A percentile compares a stretch with the other conserved stretches of the same genome.
Evolutionary conservation across 2,888 invertebrate genomes (phyloP).

Genomic region (Dynastes hyllus): DNA sequence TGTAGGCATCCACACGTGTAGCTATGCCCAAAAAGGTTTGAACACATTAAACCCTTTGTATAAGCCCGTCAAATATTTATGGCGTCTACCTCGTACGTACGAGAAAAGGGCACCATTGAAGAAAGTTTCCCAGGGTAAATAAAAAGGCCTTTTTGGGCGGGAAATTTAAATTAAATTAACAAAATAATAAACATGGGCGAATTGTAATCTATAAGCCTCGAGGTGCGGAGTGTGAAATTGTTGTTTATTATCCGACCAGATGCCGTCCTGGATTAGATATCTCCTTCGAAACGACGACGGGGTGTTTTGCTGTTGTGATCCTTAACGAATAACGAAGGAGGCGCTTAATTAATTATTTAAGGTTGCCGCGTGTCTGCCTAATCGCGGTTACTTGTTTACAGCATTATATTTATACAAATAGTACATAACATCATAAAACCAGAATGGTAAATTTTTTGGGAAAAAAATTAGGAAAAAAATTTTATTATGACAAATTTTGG

Average conservation of each 20-base stretch:
- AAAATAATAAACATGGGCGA: slow-evolving; percentile 40
- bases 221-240: slow-evolving; percentile 10
- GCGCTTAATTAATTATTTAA: neutral
- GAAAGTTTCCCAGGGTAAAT: slow-evolving; percentile 48
- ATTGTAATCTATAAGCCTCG: slow-evolving; percentile 17
- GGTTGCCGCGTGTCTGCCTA: neutral
- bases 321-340: neutral
- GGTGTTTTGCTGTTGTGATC: neutral
- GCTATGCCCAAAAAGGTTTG: no score
- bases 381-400: no score
- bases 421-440: no score
- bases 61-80: no score
- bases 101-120: slow-evolving; percentile 12
- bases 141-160: slow-evolving; percentile 39
- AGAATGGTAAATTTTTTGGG: no score
- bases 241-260: slow-evolving; percentile 9
- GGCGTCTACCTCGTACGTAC: neutral
- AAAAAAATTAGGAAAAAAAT: no score
- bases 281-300: neutral
- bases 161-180: no score
- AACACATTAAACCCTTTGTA: no score
- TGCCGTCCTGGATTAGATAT: neutral
- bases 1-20: neutral
- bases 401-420: no score
- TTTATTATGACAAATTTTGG: no score